Percentiles rank a stretch among this genome's conserved stretches.
These are phyloP conservation scores for Xanthorhoe designata DNA, from an alignment of 2,888 invertebrate genomes.

Conservation along the genomic window DNA sequence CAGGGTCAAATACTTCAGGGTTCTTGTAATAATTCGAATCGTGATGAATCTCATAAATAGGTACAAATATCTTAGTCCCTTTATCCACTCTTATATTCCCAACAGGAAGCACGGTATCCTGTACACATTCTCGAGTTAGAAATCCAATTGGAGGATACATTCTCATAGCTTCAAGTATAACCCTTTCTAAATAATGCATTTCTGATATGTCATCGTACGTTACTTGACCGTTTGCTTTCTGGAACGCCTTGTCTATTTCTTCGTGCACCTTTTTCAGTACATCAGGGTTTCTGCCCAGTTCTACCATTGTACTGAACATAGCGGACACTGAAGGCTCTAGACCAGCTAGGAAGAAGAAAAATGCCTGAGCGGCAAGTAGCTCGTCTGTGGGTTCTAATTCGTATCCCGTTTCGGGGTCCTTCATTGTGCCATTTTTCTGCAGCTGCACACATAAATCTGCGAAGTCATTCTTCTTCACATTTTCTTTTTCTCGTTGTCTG, in stretches of 20 bases:
- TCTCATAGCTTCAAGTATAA: constrained; percentile 58
- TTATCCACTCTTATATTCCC: constrained; percentile 65
- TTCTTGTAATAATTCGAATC: constrained; percentile 73
- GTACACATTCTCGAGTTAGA: constrained; percentile 54
- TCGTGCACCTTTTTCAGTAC: constrained; percentile 48
- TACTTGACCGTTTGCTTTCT: too few species aligned
- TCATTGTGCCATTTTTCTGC: constrained; percentile 60
- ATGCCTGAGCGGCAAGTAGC: constrained; percentile 64
- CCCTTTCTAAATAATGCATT: constrained; percentile 39
- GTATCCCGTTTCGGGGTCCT: constrained; percentile 56
- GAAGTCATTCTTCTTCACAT: constrained; percentile 64
- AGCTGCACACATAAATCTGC: constrained; percentile 63
- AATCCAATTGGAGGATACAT: constrained; percentile 63
- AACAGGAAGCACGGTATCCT: constrained; percentile 60
- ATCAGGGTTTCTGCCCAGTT: constrained; percentile 51
- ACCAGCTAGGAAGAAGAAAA: constrained; percentile 72
- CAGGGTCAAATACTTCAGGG: constrained; percentile 74
- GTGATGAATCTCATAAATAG: constrained; percentile 67
- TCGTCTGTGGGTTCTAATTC: constrained; percentile 66
- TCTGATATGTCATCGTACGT: constrained; percentile 37
- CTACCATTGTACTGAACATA: constrained; percentile 55
- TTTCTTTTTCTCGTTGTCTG: constrained; percentile 55
- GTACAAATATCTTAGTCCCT: constrained; percentile 59
- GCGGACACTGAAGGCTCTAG: constrained; percentile 68
- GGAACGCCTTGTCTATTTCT: constrained; percentile 44